Conservation (phyloP, 2,888 invertebrate species). For the Ctena decussata region DNA sequence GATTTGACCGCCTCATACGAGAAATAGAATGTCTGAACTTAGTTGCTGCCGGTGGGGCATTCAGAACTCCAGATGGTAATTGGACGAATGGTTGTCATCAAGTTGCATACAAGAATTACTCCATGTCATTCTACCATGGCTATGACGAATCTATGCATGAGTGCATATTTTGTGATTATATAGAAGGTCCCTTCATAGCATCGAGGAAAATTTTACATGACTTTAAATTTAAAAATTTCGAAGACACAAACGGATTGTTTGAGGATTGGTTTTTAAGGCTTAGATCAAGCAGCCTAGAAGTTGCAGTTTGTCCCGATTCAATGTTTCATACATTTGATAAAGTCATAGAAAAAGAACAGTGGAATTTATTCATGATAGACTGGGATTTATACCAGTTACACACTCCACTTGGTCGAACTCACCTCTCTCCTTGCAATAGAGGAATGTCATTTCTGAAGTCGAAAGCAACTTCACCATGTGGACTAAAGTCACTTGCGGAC, state of each 20-base stretch:
- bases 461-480: slow-evolving; percentile 76
- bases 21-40: slow-evolving; percentile 73
- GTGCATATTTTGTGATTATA: slow-evolving; percentile 83
- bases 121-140: slow-evolving; percentile 76
- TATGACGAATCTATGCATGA: slow-evolving; percentile 80
- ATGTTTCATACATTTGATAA: slow-evolving; percentile 74
- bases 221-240: slow-evolving; percentile 59
- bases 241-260: slow-evolving; percentile 69
- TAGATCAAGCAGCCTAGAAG: slow-evolving; percentile 57
- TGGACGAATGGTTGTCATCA: slow-evolving; percentile 83
- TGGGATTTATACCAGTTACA: slow-evolving; percentile 54
- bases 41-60: slow-evolving; percentile 76
- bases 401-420: slow-evolving; percentile 70
- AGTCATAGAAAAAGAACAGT: slow-evolving; percentile 5
- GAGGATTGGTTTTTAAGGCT: slow-evolving; percentile 81
- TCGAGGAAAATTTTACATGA: slow-evolving; percentile 66
- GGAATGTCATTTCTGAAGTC: background rate
- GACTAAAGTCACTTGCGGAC: slow-evolving; percentile 71
- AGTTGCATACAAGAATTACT: slow-evolving; percentile 75
- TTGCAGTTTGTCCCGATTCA: slow-evolving; percentile 81
- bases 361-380: slow-evolving; percentile 47
- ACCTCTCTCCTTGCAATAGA: slow-evolving; percentile 63
- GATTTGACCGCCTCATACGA: slow-evolving; percentile 77
- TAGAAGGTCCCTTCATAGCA: slow-evolving; percentile 80
- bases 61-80: slow-evolving; percentile 72